Evolutionary conservation across 2,113 vertebrate genomes (phyloP), one percentile per base, ranked within the genome.

Genomic region (Barnardius zonarius): DNA sequence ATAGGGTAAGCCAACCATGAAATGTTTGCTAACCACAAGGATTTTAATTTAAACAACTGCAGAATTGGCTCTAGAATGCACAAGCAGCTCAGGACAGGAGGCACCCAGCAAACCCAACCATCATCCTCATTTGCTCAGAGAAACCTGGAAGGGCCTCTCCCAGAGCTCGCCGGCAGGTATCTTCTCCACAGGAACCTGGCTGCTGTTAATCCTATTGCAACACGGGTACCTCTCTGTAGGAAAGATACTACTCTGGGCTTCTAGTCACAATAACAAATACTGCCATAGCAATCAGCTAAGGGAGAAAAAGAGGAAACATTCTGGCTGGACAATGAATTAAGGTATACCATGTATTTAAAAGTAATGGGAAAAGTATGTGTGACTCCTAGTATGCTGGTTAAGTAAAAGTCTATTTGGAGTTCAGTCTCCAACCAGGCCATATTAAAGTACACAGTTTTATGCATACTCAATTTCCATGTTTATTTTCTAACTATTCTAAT

Each of bases 331-430:
- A 33, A 7, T 8, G 61, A 77, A 33, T n/a, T 35, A 30, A 55
- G 27, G 31, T 43, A 30, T 2, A 9, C 5, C 6, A 54, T 0
- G 0, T 6, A 43, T 43, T 82, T 73, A 10, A 57, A 74, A 82
- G 59, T 5, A 63, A 33, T 5, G 8, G 39, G 10, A 37, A 31
- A 37, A 52, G 19, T 0, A 35, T n/a, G 1, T 11, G 31, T 37
- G 72, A 44, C 17, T 37, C 33, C 27, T 27, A 51, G 51, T 3
- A 7, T 0, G 1, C 16, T n/a, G 39, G 9, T 25, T 27, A 81
- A 62, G 33, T 25, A 67, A 35, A 88, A 95, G 35, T 35, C 33
- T n/a, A 14, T 5, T 5, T 28, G 48, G 7, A 88, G 20, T 15
- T 25, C 22, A 37, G 13, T 12, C 46, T 33, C 10, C 13, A 68